Percentiles rank a stretch among this genome's conserved stretches.
These are phyloP conservation scores for Siniperca undulata DNA, from an alignment of 2,797 vertebrate species.

Conservation along the genomic window DNA sequence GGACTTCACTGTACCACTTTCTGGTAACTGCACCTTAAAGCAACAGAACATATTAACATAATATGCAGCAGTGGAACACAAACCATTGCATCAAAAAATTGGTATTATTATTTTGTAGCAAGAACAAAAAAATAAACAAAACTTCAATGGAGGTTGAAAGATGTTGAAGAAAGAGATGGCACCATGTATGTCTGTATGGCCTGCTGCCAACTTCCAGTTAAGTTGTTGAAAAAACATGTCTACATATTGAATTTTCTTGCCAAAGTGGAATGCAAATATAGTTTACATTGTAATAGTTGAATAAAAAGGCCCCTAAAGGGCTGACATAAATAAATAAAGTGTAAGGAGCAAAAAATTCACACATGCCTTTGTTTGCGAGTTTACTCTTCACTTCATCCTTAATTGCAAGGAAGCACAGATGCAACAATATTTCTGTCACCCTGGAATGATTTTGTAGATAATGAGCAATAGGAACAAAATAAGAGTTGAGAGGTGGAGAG, in stretches of 20 bases:
- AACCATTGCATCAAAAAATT: too few relatives aligned
- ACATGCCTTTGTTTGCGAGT: not conserved
- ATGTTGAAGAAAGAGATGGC: not conserved
- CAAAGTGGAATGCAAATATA: not conserved
- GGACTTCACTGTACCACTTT: not conserved
- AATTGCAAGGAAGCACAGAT: not conserved
- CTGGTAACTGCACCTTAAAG: not conserved
- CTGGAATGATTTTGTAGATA: conserved; percentile 24
- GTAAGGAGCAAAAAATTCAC: not conserved
- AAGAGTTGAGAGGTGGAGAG: conserved; percentile 31
- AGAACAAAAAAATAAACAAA: not conserved
- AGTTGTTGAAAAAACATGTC: accelerated
- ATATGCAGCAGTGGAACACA: not conserved
- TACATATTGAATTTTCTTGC: not conserved
- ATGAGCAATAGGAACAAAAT: not conserved
- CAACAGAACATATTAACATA: not conserved
- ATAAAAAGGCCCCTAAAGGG: not conserved
- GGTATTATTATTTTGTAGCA: not conserved
- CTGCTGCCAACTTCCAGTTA: not conserved
- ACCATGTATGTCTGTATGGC: not conserved
- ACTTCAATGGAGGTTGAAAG: not conserved
- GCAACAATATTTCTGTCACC: conserved; percentile 9
- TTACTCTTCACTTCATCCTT: not conserved
- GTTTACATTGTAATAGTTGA: not conserved
- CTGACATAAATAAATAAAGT: not conserved